A percentile compares a stretch with the other conserved stretches of the same genome.
Evolutionary conservation across 2,113 vertebrate genomes (phyloP).

Genomic region (Muntiacus reevesi): DNA sequence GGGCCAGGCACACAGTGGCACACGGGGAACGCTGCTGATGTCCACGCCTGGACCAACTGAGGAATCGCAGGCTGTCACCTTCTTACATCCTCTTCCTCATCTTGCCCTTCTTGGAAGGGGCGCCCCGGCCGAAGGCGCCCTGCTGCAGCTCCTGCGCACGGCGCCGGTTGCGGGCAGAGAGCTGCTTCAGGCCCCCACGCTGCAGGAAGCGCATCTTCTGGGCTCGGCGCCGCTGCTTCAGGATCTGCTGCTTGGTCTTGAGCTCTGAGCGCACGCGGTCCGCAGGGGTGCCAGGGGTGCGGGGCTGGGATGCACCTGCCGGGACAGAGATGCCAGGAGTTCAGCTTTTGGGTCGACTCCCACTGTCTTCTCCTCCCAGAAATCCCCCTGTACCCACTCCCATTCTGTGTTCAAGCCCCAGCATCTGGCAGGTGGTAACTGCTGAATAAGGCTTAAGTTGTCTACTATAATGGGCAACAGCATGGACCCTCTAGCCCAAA

Average conservation of each 20-base stretch:
- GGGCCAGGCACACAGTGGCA: neutral
- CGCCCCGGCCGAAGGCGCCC: constrained; percentile 88
- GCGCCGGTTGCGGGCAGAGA: constrained; percentile 82
- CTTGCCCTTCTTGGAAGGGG: constrained; percentile 85
- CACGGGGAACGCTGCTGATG: fast-evolving
- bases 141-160: constrained; percentile 84
- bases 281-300: neutral
- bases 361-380: fast-evolving
- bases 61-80: neutral
- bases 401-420: neutral
- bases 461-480: neutral
- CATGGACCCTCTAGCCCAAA: too few species aligned
- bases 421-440: too few species aligned
- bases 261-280: constrained; percentile 86
- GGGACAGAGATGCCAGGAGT: neutral
- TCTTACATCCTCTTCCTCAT: constrained; percentile 87
- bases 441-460: neutral
- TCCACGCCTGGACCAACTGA: neutral
- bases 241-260: constrained; percentile 90
- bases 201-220: constrained; percentile 93
- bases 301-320: constrained; percentile 57
- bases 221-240: constrained; percentile 87
- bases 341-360: neutral
- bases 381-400: neutral
- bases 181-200: constrained; percentile 87